A percentile compares a stretch with the other conserved stretches of the same genome.
phyloP scores from a whole-genome alignment of 2,113 vertebrate species.

The Ondatra zibethicus region DNA sequence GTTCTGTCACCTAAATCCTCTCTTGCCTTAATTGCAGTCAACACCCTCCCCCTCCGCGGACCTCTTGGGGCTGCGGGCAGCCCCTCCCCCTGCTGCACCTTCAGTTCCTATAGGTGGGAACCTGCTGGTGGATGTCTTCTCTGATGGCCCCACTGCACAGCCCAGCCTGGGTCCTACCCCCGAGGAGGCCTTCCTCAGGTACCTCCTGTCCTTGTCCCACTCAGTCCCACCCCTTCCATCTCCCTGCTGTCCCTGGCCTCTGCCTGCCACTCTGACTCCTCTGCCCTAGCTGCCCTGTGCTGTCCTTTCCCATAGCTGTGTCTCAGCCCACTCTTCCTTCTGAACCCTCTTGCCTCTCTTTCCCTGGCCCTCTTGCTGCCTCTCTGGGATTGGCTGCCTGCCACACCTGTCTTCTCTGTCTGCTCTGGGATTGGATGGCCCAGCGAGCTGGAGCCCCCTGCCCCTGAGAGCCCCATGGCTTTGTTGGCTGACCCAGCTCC shows the following conservation, averaged over 20 bases:
- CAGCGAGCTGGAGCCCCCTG: conserved; percentile 94
- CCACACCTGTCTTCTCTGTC: conserved; percentile 85
- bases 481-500: conserved; percentile 93
- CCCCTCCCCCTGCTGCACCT: conserved; percentile 82
- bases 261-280: conserved; percentile 13
- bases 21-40: conserved; percentile 85
- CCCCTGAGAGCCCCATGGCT: conserved; percentile 92
- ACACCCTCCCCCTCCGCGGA: conserved; percentile 95
- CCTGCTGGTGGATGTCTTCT: conserved; percentile 95
- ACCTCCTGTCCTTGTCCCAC: background rate
- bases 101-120: conserved; percentile 86
- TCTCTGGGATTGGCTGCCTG: conserved; percentile 82
- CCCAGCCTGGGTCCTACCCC: conserved; percentile 86
- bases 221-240: background rate
- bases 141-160: conserved; percentile 87
- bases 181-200: conserved; percentile 95
- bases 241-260: background rate
- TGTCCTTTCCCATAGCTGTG: conserved; percentile 12
- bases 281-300: background rate
- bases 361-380: conserved; percentile 72
- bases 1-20: fast-evolving
- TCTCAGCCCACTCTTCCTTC: conserved; percentile 79
- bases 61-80: conserved; percentile 91
- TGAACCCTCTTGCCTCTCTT: conserved; percentile 68
- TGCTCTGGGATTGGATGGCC: conserved; percentile 90